Evolutionary conservation across 2,888 invertebrate genomes (phyloP).

Genomic region (Athetis lepigone): DNA sequence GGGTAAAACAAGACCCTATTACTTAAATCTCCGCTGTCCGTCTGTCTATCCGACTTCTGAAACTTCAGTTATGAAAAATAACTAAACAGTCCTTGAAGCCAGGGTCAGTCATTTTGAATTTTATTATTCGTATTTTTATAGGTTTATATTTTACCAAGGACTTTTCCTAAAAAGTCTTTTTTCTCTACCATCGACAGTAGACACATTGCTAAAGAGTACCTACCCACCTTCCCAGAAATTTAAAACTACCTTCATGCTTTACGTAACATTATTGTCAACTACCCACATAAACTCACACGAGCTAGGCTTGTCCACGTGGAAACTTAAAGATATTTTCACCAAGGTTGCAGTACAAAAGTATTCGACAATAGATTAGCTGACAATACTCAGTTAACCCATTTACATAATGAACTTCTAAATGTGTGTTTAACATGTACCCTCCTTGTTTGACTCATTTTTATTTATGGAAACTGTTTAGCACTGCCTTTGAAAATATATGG

Average conservation of each 20-base stretch:
- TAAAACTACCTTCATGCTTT: not conserved
- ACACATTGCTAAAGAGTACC: not conserved
- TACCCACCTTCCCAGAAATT: not conserved
- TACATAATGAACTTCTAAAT: conserved; percentile 51
- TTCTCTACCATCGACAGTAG: too few species aligned
- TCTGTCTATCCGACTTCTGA: too few species aligned
- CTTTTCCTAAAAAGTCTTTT: too few species aligned
- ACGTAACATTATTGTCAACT: not conserved
- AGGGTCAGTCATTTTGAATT: too few species aligned
- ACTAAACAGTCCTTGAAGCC: too few species aligned
- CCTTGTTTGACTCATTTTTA: conserved; percentile 13
- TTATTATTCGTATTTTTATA: too few species aligned
- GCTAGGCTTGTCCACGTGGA: conserved; percentile 8
- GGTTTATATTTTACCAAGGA: too few species aligned
- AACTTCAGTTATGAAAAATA: too few species aligned
- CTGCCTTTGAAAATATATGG: not conserved
- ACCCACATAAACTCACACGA: not conserved
- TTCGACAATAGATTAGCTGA: conserved; percentile 40
- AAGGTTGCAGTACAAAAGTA: conserved; percentile 41
- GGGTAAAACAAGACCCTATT: too few species aligned
- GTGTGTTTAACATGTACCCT: conserved; percentile 43
- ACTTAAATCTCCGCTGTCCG: too few species aligned
- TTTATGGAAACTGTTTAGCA: conserved; percentile 6
- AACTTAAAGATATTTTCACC: conserved; percentile 25
- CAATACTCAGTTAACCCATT: conserved; percentile 42